Base-by-base conservation (phyloP, 1,140 invertebrate genomes). In the Pentalonia nigronervosa region DNA sequence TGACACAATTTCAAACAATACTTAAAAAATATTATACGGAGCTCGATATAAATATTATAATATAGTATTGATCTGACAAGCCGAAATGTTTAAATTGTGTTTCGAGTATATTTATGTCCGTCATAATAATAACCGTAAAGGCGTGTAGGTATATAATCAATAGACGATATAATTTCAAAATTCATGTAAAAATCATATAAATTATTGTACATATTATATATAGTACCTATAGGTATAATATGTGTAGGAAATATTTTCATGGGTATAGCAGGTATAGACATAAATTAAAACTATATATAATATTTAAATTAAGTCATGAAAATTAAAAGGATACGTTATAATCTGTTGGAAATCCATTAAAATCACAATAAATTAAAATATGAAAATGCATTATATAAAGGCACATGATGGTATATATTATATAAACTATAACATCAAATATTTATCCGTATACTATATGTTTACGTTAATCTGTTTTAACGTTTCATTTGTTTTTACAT, bases 391-490 rank as follows among this genome's bases (percentile, higher is more conserved):
- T 25, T 86, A 86, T 45, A 86, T 86, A 47, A 7, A 47, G 41
- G 23, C 20, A 50, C 48, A 14, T 47, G 47, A 45, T 47, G 30
- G 47, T 86, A 86, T 84, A 84, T 84, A 83, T 23, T 41, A 23
- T 83, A 36, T 83, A 23, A 36, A 36, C 20, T 83, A 67, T n/a
- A 67, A 86, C 41, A 86, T 86, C 36, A 86, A 86, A 86, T 86
- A 86, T 86, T 25, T 45, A 45, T 45, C 83, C 41, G 25, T 86
- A 45, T 86, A 86, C 83, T 30, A 86, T 30, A 86, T 36, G 41
- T 86, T 86, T 86, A 84, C 34, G 83, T 84, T 84, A 45, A 84
- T 84, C 83, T 86, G 41, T 86, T 86, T 83, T 86, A 84, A 86
- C 83, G 83, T 86, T 86, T 45, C 83, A 86, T 86, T 86, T 86